Base-by-base conservation (phyloP, 1,140 invertebrate species). In the Formica exsecta region DNA sequence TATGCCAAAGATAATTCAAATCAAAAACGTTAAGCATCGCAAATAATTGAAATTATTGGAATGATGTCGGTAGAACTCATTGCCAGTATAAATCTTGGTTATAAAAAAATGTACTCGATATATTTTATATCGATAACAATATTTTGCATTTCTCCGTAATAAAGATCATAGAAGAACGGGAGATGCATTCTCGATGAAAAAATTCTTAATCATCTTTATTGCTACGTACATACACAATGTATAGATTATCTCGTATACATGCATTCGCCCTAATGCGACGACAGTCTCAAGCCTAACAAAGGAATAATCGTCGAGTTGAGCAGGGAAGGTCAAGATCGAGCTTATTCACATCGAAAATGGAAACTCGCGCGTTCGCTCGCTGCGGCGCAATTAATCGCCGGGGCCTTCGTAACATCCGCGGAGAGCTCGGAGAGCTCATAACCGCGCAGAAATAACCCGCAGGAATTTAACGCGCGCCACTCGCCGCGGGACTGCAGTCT, bases 261-360 rank as follows among this genome's bases (percentile, higher is more conserved):
- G 7, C 41, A 29, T 29, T 57, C 19, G 16, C 16, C 16, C 16
- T 51, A 51, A 51, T 57, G 77, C 41, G 77, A 38, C 75, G 54
- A 79, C 44, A 57, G 32, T 51, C n/a, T 13, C 25, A n/a, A 66
- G 16, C 22, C 2, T 36, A 65, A 89, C 87, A 86, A 89, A 89
- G 88, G 64, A 83, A 66, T 19, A 62, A 25, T 59, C 68, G 36
- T 54, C 66, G 70, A 44, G 19, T 62, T 48, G 65, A 32, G 64
- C 62, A 44, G 41, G 73, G 81, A 90, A 88, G 89, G 89, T 91
- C 89, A 91, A 90, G 89, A 91, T 90, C 89, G 77, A 29, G 61
- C 73, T 88, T 90, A 90, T 88, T 88, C 87, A 64, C 83, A 84
- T 75, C 44, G 38, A 73, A 70, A 76, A 86, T 87, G 86, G 81